Evolutionary conservation across 1,140 invertebrate genomes (phyloP).

Genomic region (Dreissena rostriformis): DNA sequence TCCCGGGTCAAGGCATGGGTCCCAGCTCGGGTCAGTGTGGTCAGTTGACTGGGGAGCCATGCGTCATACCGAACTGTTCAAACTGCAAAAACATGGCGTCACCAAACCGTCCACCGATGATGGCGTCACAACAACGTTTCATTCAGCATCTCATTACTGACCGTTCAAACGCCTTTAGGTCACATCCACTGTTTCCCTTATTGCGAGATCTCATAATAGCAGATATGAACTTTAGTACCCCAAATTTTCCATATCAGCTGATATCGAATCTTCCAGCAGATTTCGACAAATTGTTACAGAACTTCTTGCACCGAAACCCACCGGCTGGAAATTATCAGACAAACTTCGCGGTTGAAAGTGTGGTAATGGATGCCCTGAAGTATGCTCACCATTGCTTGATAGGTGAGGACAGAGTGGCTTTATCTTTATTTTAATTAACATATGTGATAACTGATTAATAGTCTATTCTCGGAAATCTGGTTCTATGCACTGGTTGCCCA

Average conservation of each 20-base stretch:
- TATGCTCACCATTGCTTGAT: constrained; percentile 79
- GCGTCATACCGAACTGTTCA: constrained; percentile 70
- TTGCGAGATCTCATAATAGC: constrained; percentile 80
- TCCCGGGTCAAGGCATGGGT: constrained; percentile 51
- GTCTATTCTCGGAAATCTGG: too few species aligned
- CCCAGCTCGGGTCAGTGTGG: constrained; percentile 55
- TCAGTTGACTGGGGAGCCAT: constrained; percentile 60
- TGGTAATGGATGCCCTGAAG: constrained; percentile 79
- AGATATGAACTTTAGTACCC: constrained; percentile 80
- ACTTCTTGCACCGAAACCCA: constrained; percentile 77
- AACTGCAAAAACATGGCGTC: constrained; percentile 71
- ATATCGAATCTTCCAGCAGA: constrained; percentile 77
- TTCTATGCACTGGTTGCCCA: too few species aligned
- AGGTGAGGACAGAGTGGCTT: constrained; percentile 59
- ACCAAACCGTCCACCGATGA: constrained; percentile 70
- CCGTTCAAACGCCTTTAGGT: constrained; percentile 77
- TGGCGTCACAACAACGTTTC: constrained; percentile 78
- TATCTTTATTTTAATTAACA: too few species aligned
- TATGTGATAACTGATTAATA: too few species aligned
- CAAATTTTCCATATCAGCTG: constrained; percentile 78
- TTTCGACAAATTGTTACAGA: constrained; percentile 78
- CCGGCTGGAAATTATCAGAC: constrained; percentile 75
- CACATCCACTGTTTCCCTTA: constrained; percentile 79
- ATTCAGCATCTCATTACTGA: constrained; percentile 79
- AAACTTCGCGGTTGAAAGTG: constrained; percentile 78